Percentiles rank a stretch among this genome's conserved stretches.
Evolutionary conservation across 2,113 vertebrate genomes (phyloP).

Genomic region (Phylloscopus trochilus): DNA sequence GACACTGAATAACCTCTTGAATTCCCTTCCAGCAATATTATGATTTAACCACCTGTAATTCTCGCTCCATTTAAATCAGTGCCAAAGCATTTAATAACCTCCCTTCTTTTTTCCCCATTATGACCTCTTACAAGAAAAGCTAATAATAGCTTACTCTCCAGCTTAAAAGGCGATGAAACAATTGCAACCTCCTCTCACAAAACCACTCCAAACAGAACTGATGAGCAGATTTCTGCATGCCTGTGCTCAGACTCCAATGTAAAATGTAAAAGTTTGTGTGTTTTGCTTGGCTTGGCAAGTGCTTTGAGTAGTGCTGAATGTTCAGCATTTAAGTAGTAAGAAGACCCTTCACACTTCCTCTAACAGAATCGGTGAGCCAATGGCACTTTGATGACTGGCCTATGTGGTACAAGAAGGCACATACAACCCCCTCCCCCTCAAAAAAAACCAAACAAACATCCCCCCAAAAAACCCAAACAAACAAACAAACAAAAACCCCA

Average conservation of each 20-base stretch:
- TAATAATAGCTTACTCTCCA: constrained; percentile 36
- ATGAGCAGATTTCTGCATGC: background rate
- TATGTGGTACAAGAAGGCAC: background rate
- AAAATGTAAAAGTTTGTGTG: background rate
- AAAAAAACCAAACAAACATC: background rate
- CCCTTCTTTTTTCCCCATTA: background rate
- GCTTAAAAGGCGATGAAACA: background rate
- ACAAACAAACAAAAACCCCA: background rate
- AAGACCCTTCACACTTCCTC: background rate
- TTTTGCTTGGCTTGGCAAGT: background rate
- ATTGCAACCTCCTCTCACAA: background rate
- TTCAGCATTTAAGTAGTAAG: background rate
- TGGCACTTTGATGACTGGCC: background rate
- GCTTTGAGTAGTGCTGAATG: background rate
- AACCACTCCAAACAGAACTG: background rate
- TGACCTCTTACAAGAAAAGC: background rate
- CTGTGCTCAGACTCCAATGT: background rate
- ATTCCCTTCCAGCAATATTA: background rate
- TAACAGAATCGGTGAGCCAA: background rate
- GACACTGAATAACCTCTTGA: background rate
- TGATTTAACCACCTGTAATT: background rate
- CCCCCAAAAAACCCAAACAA: too few relatives aligned
- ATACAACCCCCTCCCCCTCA: rapidly evolving
- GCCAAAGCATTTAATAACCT: constrained; percentile 2
- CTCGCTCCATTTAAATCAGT: background rate